Evolutionary conservation across 2,888 invertebrate genomes (phyloP).

Genomic region (Pheosia gnoma): DNA sequence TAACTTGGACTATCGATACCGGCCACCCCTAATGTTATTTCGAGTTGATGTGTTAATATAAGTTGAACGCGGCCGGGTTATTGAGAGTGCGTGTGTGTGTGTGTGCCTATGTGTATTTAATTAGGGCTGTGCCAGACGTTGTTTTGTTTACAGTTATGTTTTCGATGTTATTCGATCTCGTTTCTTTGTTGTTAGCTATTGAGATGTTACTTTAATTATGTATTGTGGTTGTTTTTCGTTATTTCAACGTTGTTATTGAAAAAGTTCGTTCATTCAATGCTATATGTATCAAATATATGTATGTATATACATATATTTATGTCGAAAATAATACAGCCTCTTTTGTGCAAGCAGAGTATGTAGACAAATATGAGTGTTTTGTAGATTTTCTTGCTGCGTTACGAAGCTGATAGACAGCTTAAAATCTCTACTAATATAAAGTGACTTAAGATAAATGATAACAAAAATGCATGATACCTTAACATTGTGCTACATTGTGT

Average conservation of each 20-base stretch:
- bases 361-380: no score
- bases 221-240: conserved; percentile 15
- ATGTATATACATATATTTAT: no score
- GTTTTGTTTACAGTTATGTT: conserved; percentile 34
- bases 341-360: no score
- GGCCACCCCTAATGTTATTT: conserved; percentile 47
- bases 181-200: conserved; percentile 36
- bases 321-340: no score
- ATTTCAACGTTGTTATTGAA: conserved; percentile 4
- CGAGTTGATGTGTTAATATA: conserved; percentile 67
- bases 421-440: no score
- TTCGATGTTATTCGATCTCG: conserved; percentile 31
- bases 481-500: no score
- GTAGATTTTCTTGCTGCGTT: no score
- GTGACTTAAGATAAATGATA: no score
- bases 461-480: no score
- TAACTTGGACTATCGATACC: background rate
- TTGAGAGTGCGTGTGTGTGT: conserved; percentile 28
- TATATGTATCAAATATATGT: no score
- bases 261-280: background rate
- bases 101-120: conserved; percentile 46
- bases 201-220: conserved; percentile 32
- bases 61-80: conserved; percentile 54
- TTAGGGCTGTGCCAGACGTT: conserved; percentile 43
- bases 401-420: no score